Conservation (phyloP, 2,797 vertebrate species). For the Catharus ustulatus region DNA sequence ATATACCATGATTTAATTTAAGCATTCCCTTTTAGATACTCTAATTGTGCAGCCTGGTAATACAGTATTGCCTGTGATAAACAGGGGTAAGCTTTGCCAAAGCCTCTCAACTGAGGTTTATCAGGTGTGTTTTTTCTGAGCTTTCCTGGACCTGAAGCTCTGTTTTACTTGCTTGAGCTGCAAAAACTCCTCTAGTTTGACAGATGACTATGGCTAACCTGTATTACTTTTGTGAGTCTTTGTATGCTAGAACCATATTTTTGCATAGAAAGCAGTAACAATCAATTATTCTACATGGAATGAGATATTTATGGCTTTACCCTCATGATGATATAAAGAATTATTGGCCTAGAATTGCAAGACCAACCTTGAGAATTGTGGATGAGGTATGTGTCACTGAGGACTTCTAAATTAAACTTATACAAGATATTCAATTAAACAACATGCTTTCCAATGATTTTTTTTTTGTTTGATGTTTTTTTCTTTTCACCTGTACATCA, state of each 20-base stretch:
- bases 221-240: neutral
- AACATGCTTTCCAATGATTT: neutral
- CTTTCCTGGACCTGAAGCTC: neutral
- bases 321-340: neutral
- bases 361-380: neutral
- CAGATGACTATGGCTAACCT: neutral
- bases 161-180: neutral
- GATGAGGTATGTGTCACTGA: accelerated
- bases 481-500: neutral
- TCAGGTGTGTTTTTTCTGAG: neutral
- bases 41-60: neutral
- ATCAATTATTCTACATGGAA: neutral
- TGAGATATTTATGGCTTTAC: neutral
- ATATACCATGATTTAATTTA: neutral
- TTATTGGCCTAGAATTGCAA: neutral
- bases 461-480: neutral
- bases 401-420: neutral
- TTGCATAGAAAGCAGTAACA: neutral
- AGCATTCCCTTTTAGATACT: neutral
- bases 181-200: neutral
- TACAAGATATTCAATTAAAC: neutral
- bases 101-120: neutral
- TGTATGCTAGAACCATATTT: neutral
- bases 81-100: neutral
- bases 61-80: neutral